phyloP scores from a whole-genome alignment of 2,113 vertebrate species.

The Ptilonorhynchus violaceus region DNA sequence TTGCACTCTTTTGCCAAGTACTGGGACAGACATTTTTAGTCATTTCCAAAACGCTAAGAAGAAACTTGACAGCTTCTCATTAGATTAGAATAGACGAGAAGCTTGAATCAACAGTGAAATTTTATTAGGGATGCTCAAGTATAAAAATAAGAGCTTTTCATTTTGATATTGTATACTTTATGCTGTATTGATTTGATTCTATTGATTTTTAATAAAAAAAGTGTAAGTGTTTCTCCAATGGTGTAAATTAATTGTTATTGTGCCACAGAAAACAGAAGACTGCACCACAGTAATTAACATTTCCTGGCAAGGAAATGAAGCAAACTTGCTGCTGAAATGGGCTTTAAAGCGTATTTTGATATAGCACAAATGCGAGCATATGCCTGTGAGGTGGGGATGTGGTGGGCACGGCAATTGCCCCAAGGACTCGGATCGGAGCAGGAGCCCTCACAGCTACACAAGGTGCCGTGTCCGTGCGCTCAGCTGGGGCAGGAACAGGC shows the following conservation, averaged over 20 bases:
- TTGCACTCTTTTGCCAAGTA: neutral
- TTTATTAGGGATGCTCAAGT: constrained; percentile 9
- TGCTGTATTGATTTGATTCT: constrained; percentile 28
- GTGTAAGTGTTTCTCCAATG: constrained; percentile 34
- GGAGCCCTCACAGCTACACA: neutral
- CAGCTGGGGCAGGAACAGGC: neutral
- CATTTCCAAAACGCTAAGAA: constrained; percentile 42
- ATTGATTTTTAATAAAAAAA: constrained; percentile 67
- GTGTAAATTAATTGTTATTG: constrained; percentile 51
- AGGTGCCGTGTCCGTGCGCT: rapidly evolving
- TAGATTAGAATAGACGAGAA: constrained; percentile 44
- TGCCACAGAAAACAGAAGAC: constrained; percentile 35
- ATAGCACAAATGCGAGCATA: neutral
- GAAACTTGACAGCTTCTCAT: constrained; percentile 28
- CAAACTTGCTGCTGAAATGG: neutral
- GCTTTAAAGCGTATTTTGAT: constrained; percentile 48
- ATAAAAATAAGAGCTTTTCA: constrained; percentile 35
- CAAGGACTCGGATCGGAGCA: neutral
- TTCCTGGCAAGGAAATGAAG: constrained; percentile 40
- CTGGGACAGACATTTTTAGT: neutral
- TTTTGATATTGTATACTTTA: constrained; percentile 21
- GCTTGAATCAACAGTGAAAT: constrained; percentile 2
- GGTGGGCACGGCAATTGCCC: neutral
- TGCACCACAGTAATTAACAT: constrained; percentile 53
- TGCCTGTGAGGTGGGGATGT: neutral